A percentile compares a stretch with the other conserved stretches of the same genome.
Evolutionary conservation across 1,140 invertebrate genomes (phyloP).

Genomic region (Drosophila baimaii): DNA sequence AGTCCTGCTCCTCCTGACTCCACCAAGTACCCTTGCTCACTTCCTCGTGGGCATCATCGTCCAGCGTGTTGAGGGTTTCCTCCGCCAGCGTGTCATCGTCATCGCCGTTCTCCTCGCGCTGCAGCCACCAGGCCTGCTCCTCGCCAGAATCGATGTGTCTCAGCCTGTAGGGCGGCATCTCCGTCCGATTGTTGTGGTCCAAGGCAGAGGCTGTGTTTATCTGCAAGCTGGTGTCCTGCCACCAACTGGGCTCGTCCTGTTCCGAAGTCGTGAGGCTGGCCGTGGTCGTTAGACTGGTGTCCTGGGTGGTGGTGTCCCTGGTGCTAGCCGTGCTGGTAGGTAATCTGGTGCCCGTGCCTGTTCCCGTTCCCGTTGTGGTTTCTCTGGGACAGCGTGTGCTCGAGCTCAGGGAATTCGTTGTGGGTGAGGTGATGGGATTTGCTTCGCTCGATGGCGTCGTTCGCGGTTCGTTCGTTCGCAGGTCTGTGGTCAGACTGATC

Average conservation of each 20-base stretch:
- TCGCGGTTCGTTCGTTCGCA: conserved; percentile 75
- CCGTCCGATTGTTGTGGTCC: conserved; percentile 66
- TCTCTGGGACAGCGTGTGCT: conserved; percentile 59
- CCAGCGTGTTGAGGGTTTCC: conserved; percentile 67
- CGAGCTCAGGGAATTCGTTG: conserved; percentile 41
- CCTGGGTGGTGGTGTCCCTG: conserved; percentile 36
- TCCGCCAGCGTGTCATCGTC: conserved; percentile 75
- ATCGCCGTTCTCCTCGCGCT: conserved; percentile 55
- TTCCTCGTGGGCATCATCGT: conserved; percentile 64
- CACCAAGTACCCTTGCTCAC: conserved; percentile 53
- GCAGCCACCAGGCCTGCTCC: conserved; percentile 79
- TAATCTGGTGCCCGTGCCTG: conserved; percentile 13
- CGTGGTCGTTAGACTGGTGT: conserved; percentile 46
- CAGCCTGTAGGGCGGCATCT: conserved; percentile 69
- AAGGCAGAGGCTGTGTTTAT: conserved; percentile 78
- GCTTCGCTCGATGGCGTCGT: conserved; percentile 51
- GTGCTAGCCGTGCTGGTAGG: conserved; percentile 31
- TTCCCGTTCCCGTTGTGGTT: conserved; percentile 46
- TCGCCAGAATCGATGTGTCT: conserved; percentile 79
- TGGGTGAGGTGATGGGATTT: conserved; percentile 34
- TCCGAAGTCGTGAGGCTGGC: conserved; percentile 37
- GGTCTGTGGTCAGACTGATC: conserved; percentile 69
- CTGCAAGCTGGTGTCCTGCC: conserved; percentile 77
- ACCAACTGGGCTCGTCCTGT: conserved; percentile 77
- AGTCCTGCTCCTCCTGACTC: conserved; percentile 47